These are phyloP conservation scores for Bryconaethiops microstoma DNA, from an alignment of 2,797 vertebrate genomes.

Conservation along the genomic window DNA sequence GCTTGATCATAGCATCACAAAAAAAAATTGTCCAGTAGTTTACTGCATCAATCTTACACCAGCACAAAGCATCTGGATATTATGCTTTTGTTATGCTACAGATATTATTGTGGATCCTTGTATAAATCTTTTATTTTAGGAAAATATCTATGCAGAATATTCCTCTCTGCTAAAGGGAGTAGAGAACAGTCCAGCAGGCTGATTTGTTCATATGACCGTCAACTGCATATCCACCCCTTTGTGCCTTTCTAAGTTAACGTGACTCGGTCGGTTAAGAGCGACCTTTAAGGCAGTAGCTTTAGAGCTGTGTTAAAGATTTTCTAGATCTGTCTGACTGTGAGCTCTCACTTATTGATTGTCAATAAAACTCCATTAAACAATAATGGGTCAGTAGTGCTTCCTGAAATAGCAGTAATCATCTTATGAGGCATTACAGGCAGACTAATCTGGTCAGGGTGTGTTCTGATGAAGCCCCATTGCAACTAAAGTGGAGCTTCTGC, in stretches of 20 bases:
- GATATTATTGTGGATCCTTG: neutral
- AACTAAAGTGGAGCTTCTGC: slow-evolving; percentile 60
- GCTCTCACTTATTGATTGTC: slow-evolving; percentile 49
- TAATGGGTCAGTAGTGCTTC: slow-evolving; percentile 72
- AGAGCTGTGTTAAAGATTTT: slow-evolving; percentile 9
- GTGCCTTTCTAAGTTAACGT: neutral
- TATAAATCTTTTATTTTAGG: neutral
- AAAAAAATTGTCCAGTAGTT: too few species aligned
- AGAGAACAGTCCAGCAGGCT: neutral
- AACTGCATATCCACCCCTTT: neutral
- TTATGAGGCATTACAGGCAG: slow-evolving; percentile 85
- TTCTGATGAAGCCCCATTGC: slow-evolving; percentile 66
- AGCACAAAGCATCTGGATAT: neutral
- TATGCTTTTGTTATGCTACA: neutral
- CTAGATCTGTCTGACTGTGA: slow-evolving; percentile 27
- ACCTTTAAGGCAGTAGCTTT: slow-evolving; percentile 6
- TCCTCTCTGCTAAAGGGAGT: neutral
- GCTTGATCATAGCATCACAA: too few species aligned
- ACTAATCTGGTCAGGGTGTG: slow-evolving; percentile 78
- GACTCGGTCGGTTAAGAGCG: neutral
- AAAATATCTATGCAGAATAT: neutral
- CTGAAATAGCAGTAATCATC: slow-evolving; percentile 92
- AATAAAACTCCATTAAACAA: slow-evolving; percentile 76
- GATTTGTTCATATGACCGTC: neutral
- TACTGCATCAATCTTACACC: too few species aligned